These are phyloP conservation scores for Drosophila setosimentum DNA, from an alignment of 2,888 invertebrate genomes.

Conservation along the genomic window DNA sequence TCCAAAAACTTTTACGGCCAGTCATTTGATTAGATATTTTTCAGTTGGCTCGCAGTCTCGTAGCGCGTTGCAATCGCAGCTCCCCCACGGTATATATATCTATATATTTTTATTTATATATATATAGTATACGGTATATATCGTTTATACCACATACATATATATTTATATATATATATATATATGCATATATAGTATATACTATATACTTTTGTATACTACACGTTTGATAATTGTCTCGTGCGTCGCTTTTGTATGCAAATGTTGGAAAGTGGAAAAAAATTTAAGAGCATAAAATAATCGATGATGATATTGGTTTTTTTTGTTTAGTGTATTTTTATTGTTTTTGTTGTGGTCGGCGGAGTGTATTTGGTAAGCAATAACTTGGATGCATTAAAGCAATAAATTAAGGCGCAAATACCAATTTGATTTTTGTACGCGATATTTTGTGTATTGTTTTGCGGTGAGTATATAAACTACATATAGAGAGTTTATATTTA, in stretches of 20 bases:
- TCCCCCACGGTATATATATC: conserved; percentile 12
- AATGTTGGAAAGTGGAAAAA: conserved; percentile 47
- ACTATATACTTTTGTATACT: not conserved
- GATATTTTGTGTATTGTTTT: conserved; percentile 42
- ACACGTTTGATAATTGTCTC: conserved; percentile 51
- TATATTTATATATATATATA: not conserved
- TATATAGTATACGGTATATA: conserved; percentile 1
- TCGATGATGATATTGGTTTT: conserved; percentile 10
- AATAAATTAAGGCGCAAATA: conserved; percentile 60
- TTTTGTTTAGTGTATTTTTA: conserved; percentile 8
- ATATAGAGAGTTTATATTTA: conserved; percentile 10
- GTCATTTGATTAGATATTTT: conserved; percentile 47
- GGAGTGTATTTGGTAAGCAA: conserved; percentile 35
- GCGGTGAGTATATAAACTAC: conserved; percentile 43
- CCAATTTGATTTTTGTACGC: conserved; percentile 44
- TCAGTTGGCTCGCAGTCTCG: conserved; percentile 56
- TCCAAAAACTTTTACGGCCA: conserved; percentile 44
- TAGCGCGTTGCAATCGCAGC: conserved; percentile 50
- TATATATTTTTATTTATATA: not conserved
- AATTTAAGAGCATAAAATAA: conserved; percentile 23
- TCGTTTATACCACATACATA: not conserved
- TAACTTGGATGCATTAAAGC: conserved; percentile 46
- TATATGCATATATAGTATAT: not conserved
- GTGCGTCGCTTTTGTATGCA: conserved; percentile 42
- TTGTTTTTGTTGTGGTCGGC: conserved; percentile 9